phyloP scores from a whole-genome alignment of 2,113 vertebrate genomes.

The Columba janthina region DNA sequence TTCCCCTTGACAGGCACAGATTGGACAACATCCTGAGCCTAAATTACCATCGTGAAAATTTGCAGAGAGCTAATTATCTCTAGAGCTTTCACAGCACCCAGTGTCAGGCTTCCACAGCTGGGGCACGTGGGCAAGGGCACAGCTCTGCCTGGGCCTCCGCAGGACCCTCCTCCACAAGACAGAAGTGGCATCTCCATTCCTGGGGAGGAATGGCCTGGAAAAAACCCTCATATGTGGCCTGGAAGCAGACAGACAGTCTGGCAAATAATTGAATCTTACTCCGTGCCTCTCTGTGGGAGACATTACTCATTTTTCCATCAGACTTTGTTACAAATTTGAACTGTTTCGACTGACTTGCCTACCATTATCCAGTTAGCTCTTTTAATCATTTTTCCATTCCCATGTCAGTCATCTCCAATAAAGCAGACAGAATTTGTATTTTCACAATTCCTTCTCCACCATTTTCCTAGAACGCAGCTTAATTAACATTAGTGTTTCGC shows the following conservation, averaged over 20 bases:
- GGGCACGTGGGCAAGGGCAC: rapidly evolving
- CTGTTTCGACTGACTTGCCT: neutral
- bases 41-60: neutral
- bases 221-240: neutral
- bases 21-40: neutral
- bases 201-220: neutral
- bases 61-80: neutral
- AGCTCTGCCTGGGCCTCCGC: rapidly evolving
- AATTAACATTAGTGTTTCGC: neutral
- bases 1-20: neutral
- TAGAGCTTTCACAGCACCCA: neutral
- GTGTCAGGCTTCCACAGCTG: neutral
- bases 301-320: neutral
- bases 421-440: neutral
- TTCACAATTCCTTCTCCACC: neutral
- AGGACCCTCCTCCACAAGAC: neutral
- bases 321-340: neutral
- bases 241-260: neutral
- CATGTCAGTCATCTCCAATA: neutral
- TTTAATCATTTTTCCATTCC: neutral
- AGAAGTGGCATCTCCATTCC: neutral
- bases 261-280: neutral
- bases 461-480: neutral
- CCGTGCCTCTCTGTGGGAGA: neutral
- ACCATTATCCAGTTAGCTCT: neutral